Conservation (phyloP, 2,888 invertebrate genomes). For the Trichacis sp. region DNA sequence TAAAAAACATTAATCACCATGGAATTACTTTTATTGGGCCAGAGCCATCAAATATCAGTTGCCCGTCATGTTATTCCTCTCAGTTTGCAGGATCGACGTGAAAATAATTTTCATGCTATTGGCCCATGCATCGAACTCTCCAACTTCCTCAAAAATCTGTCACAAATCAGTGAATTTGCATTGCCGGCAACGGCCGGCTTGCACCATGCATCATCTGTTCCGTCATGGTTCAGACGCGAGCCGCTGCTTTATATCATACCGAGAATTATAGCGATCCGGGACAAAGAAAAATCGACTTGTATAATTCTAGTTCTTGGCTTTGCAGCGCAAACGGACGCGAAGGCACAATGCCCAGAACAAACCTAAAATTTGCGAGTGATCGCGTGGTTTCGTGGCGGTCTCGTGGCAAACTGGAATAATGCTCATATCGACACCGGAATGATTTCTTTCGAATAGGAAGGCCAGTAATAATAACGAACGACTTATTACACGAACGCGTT, state of each 20-base stretch:
- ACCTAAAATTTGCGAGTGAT: slow-evolving; percentile 36
- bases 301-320: slow-evolving; percentile 37
- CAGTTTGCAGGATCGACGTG: too few species aligned
- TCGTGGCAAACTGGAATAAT: slow-evolving; percentile 30
- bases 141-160: slow-evolving; percentile 6
- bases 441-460: slow-evolving; percentile 24
- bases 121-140: too few species aligned
- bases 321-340: slow-evolving; percentile 21
- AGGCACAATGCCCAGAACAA: slow-evolving; percentile 28
- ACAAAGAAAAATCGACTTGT: slow-evolving; percentile 24
- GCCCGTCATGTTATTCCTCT: too few species aligned
- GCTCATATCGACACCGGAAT: slow-evolving; percentile 34
- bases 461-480: slow-evolving; percentile 30
- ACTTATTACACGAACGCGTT: slow-evolving; percentile 21
- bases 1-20: too few species aligned
- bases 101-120: too few species aligned
- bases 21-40: too few species aligned
- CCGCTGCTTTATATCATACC: slow-evolving; percentile 46
- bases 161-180: background rate
- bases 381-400: slow-evolving; percentile 24
- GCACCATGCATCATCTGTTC: slow-evolving; percentile 51
- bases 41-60: too few species aligned
- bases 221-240: slow-evolving; percentile 60
- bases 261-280: slow-evolving; percentile 30
- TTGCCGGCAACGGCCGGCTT: slow-evolving; percentile 4